Percentiles rank a stretch among this genome's conserved stretches.
These are phyloP conservation scores for Perca fluviatilis DNA, from an alignment of 2,113 vertebrate genomes.

Conservation along the genomic window DNA sequence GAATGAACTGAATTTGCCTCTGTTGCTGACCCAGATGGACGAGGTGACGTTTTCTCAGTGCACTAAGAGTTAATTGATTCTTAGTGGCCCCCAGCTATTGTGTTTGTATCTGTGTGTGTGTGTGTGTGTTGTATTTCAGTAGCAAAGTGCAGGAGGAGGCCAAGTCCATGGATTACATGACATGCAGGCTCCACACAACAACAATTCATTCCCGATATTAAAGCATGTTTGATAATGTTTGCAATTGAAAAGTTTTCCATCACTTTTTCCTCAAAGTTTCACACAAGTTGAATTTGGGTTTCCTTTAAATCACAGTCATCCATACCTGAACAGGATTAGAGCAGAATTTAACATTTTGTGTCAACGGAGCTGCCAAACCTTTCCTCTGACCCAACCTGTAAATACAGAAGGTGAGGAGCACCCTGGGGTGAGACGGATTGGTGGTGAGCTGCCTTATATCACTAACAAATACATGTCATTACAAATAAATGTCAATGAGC, in stretches of 20 bases:
- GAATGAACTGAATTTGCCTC: constrained; percentile 49
- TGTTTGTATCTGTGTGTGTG: constrained; percentile 1
- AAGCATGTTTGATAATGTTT: neutral
- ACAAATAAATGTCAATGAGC: too few relatives aligned
- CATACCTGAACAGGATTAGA: neutral
- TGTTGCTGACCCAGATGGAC: constrained; percentile 25
- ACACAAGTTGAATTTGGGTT: neutral
- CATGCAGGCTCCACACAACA: neutral
- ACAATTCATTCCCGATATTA: neutral
- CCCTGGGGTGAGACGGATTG: neutral
- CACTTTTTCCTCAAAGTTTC: neutral
- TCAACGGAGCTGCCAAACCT: neutral
- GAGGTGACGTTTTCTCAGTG: constrained; percentile 24
- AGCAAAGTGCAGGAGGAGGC: neutral
- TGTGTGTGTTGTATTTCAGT: constrained; percentile 1
- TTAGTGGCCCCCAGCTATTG: constrained; percentile 20
- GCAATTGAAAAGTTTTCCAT: neutral
- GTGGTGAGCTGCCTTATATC: constrained; percentile 24
- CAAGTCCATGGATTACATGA: neutral
- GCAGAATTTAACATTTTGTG: neutral
- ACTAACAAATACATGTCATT: too few relatives aligned
- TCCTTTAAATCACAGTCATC: too few relatives aligned
- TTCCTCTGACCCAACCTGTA: neutral
- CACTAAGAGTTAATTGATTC: constrained; percentile 49
- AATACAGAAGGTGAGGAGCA: constrained; percentile 15